Evolutionary conservation across 2,888 invertebrate species (phyloP).

Genomic region (Conistra vaccinii): DNA sequence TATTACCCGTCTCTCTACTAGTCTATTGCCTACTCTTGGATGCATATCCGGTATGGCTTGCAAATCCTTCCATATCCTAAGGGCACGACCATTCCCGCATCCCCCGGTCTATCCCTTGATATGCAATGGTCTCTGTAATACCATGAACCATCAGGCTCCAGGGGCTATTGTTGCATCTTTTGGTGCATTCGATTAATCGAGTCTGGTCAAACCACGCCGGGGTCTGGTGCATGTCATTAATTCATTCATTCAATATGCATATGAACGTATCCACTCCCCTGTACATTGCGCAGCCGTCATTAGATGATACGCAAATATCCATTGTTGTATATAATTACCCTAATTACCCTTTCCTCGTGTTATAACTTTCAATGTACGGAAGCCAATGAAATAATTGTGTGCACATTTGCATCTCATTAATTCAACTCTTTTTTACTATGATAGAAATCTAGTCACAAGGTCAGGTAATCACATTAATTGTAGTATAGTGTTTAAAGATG

Average conservation of each 20-base stretch:
- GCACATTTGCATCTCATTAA: slow-evolving; percentile 87
- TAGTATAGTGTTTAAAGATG: slow-evolving; percentile 69
- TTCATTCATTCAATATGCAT: slow-evolving; percentile 24
- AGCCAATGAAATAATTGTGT: slow-evolving; percentile 77
- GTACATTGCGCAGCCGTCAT: slow-evolving; percentile 45
- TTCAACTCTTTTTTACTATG: slow-evolving; percentile 82
- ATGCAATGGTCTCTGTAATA: no score
- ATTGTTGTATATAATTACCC: slow-evolving; percentile 81
- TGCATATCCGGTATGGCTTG: no score
- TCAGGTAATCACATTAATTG: slow-evolving; percentile 83
- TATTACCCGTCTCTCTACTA: no score
- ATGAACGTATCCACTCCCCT: slow-evolving; percentile 15
- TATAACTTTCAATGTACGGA: slow-evolving; percentile 87
- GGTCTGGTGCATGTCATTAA: no score
- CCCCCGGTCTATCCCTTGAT: no score
- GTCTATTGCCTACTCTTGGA: no score
- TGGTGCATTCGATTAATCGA: no score
- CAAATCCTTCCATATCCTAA: no score
- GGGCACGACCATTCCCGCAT: no score
- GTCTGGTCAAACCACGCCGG: no score
- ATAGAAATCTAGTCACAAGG: slow-evolving; percentile 86
- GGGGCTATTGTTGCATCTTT: no score
- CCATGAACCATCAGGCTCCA: no score
- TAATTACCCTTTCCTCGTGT: slow-evolving; percentile 82
- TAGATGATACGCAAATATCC: slow-evolving; percentile 65